Percentiles rank a stretch among this genome's conserved stretches.
phyloP scores from a whole-genome alignment of 2,888 invertebrate species.

The Hirtodrosophila histrioides region DNA sequence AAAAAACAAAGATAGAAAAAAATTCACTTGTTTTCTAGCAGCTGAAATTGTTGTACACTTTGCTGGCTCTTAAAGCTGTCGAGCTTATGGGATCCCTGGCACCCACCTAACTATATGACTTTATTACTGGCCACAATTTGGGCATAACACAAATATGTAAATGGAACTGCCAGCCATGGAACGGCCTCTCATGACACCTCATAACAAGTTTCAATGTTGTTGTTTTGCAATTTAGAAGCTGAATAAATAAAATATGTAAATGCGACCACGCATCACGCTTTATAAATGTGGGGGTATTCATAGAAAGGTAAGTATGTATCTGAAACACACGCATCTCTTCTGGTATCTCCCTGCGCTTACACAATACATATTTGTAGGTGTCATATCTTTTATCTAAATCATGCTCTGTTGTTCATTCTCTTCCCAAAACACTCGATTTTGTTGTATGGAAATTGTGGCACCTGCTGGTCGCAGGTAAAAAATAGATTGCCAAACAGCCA shows the following conservation, averaged over 20 bases:
- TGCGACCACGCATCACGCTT: slow-evolving; percentile 51
- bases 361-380: slow-evolving; percentile 60
- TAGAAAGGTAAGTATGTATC: slow-evolving; percentile 2
- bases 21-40: too few relatives aligned
- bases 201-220: slow-evolving; percentile 49
- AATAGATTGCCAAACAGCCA: slow-evolving; percentile 22
- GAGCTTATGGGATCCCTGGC: slow-evolving; percentile 4
- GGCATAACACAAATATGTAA: slow-evolving; percentile 34
- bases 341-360: slow-evolving; percentile 35
- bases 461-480: slow-evolving; percentile 51
- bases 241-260: slow-evolving; percentile 70
- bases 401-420: slow-evolving; percentile 40
- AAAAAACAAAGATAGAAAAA: too few relatives aligned
- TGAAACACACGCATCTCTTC: slow-evolving; percentile 14
- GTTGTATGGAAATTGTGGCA: slow-evolving; percentile 54
- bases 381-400: slow-evolving; percentile 56
- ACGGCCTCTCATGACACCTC: slow-evolving; percentile 40
- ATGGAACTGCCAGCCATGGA: slow-evolving; percentile 11
- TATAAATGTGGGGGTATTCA: slow-evolving; percentile 19
- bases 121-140: slow-evolving; percentile 41
- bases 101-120: slow-evolving; percentile 35
- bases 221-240: slow-evolving; percentile 69
- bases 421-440: not conserved
- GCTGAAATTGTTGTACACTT: too few relatives aligned
- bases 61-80: slow-evolving; percentile 9